Percentiles rank a stretch among this genome's conserved stretches.
These are phyloP conservation scores for Actinemys pallida DNA, from an alignment of 2,113 vertebrate species.

Conservation along the genomic window DNA sequence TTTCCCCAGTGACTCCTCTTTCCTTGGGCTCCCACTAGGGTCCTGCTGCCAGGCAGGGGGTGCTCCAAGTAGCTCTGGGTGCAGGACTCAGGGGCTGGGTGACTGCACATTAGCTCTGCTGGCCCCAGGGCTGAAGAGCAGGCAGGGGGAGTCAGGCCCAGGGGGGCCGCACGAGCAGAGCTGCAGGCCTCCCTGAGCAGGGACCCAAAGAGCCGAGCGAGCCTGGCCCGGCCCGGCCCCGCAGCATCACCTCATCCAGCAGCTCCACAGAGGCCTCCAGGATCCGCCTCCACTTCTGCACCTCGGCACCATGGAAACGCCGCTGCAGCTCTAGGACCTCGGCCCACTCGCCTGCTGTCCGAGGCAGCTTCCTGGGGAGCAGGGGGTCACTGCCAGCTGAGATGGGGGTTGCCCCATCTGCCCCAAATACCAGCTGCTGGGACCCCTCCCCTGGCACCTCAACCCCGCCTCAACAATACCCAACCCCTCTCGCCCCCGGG, in stretches of 20 bases:
- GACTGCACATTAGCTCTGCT: no score
- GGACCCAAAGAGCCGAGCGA: no score
- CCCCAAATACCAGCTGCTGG: not conserved
- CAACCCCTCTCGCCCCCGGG: not conserved
- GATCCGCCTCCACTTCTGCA: conserved; percentile 91
- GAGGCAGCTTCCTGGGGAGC: conserved; percentile 83
- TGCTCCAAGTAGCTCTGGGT: no score
- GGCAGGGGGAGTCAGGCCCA: no score
- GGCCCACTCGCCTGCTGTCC: conserved; percentile 89
- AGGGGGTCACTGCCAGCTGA: not conserved
- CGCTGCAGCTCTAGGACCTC: conserved; percentile 91
- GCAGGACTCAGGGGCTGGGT: not conserved
- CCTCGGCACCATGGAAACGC: conserved; percentile 89
- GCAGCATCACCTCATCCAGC: conserved; percentile 86
- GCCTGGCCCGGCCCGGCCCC: rapidly evolving
- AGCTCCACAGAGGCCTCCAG: conserved; percentile 89
- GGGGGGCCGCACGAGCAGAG: not conserved
- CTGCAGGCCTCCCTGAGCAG: not conserved
- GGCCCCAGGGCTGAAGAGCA: not conserved
- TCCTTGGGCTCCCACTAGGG: no score
- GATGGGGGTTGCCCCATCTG: not conserved
- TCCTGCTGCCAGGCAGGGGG: no score
- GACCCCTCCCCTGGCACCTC: not conserved
- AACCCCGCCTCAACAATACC: no score
- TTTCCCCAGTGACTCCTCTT: not conserved